Conservation (phyloP, 1,140 invertebrate species). For the Drosophila malerkotliana region DNA sequence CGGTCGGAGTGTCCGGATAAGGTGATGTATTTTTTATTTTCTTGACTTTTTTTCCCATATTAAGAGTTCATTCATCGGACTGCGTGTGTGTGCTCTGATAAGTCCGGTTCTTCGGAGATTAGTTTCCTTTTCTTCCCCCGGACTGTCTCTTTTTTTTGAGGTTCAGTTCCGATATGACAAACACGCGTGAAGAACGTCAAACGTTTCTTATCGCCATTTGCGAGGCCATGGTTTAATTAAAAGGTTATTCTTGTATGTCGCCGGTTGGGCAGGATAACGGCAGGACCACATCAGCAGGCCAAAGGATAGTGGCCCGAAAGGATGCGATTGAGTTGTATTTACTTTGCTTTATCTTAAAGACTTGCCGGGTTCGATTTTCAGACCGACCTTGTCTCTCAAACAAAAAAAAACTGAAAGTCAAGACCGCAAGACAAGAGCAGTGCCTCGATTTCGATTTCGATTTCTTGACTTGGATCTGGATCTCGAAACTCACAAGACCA, state of each 20-base stretch:
- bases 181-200: conserved; percentile 74
- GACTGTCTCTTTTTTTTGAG: not conserved
- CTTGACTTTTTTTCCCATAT: not conserved
- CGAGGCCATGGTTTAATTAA: conserved; percentile 77
- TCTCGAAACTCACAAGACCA: conserved; percentile 35
- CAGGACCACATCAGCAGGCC: not conserved
- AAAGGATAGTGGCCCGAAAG: not conserved
- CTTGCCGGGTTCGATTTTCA: conserved; percentile 40
- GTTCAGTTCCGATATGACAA: conserved; percentile 64
- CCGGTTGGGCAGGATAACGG: conserved; percentile 38
- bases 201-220: conserved; percentile 58
- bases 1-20: conserved; percentile 2
- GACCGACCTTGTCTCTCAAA: conserved; percentile 31
- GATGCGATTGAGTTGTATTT: conserved; percentile 63
- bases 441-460: conserved; percentile 6
- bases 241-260: conserved; percentile 81
- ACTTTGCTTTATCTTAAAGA: conserved; percentile 68
- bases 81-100: conserved; percentile 13
- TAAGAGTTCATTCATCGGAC: conserved; percentile 30
- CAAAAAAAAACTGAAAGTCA: conserved; percentile 66
- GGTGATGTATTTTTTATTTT: not conserved
- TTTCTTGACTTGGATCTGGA: conserved; percentile 7
- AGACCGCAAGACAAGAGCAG: conserved; percentile 27
- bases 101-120: conserved; percentile 28
- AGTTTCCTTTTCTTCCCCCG: conserved; percentile 3